A percentile compares a stretch with the other conserved stretches of the same genome.
Evolutionary conservation across 2,113 vertebrate genomes (phyloP).

Genomic region (Cygnus atratus): DNA sequence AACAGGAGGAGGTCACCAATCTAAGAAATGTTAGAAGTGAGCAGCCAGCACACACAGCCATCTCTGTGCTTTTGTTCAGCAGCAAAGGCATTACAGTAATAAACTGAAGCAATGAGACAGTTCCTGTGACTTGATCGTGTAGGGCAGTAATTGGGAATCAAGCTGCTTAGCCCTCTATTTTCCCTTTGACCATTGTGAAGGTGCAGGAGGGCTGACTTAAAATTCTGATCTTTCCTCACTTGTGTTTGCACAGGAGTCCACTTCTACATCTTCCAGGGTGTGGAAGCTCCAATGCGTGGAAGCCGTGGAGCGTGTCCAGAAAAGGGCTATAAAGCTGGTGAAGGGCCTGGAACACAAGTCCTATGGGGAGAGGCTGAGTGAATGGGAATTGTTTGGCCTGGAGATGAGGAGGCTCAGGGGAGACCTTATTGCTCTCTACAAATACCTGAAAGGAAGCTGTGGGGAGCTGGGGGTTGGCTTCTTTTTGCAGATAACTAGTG

Average conservation of each 20-base stretch:
- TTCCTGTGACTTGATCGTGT: rapidly evolving
- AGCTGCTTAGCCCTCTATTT: rapidly evolving
- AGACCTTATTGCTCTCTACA: too few species aligned
- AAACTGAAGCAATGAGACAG: rapidly evolving
- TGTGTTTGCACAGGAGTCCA: background rate
- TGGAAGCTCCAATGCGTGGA: too few species aligned
- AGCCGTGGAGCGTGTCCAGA: too few species aligned
- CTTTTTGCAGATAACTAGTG: too few species aligned
- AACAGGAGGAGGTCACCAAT: background rate
- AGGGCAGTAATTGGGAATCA: rapidly evolving
- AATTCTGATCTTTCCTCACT: too few species aligned
- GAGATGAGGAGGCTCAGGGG: too few species aligned
- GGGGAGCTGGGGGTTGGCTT: too few species aligned
- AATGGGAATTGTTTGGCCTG: too few species aligned
- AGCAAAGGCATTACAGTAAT: rapidly evolving
- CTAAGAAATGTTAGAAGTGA: rapidly evolving
- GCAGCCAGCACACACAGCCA: rapidly evolving
- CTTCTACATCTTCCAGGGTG: background rate
- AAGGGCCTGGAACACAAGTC: too few species aligned
- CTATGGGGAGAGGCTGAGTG: too few species aligned
- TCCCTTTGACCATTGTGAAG: background rate
- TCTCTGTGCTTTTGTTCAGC: background rate
- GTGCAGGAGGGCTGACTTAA: background rate
- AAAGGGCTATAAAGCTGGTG: too few species aligned
- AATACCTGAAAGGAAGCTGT: too few species aligned